These are phyloP conservation scores for Agrypnia vestita DNA, from an alignment of 1,140 invertebrate genomes.

Conservation along the genomic window DNA sequence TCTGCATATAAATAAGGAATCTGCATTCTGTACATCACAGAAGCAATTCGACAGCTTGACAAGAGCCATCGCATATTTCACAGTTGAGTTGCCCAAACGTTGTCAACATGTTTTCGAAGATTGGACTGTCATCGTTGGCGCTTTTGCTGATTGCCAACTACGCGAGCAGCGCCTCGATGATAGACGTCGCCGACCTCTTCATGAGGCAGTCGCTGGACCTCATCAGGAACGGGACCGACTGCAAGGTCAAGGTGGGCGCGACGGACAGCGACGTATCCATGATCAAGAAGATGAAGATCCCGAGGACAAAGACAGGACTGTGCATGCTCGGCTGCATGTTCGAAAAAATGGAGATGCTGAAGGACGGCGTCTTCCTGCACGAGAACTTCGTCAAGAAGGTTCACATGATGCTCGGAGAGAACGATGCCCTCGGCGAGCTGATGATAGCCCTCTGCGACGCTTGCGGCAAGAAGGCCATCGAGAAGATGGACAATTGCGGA, in stretches of 20 bases:
- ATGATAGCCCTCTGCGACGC: slow-evolving; percentile 45
- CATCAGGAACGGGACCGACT: slow-evolving; percentile 51
- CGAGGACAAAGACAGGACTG: slow-evolving; percentile 34
- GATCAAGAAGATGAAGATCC: slow-evolving; percentile 53
- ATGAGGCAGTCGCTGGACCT: slow-evolving; percentile 49
- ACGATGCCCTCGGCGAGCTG: slow-evolving; percentile 45
- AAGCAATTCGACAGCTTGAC: too few relatives aligned
- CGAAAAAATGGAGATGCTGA: slow-evolving; percentile 51
- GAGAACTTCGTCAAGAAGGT: slow-evolving; percentile 22
- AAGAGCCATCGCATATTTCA: not conserved
- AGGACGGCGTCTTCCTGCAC: slow-evolving; percentile 39
- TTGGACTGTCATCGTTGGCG: not conserved
- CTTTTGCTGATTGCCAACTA: not conserved
- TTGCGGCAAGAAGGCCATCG: slow-evolving; percentile 41
- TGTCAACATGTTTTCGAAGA: not conserved
- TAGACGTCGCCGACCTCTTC: slow-evolving; percentile 41
- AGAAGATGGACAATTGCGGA: slow-evolving; percentile 41
- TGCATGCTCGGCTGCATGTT: slow-evolving; percentile 57
- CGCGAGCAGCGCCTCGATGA: not conserved
- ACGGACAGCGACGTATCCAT: slow-evolving; percentile 49
- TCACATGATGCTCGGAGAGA: slow-evolving; percentile 43
- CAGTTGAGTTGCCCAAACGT: not conserved
- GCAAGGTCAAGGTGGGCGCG: slow-evolving; percentile 45
- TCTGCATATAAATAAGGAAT: too few relatives aligned
- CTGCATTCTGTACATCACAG: too few relatives aligned